Evolutionary conservation across 1,140 invertebrate genomes (phyloP).

Genomic region (Triops longicaudatus): DNA sequence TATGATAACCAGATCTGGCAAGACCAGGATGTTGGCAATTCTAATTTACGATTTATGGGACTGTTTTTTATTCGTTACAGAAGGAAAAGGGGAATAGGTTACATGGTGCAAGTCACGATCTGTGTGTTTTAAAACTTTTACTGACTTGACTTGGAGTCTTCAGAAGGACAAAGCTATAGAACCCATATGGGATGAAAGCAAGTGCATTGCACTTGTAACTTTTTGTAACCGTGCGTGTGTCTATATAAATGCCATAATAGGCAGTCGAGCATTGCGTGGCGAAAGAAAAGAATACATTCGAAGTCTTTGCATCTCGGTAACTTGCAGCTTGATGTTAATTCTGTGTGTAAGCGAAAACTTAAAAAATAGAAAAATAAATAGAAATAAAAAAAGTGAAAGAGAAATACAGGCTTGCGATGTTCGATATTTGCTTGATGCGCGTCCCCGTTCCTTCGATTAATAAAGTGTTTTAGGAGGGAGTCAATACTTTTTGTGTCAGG

Average conservation of each 20-base stretch:
- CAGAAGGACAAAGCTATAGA: not conserved
- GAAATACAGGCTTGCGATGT: too few relatives aligned
- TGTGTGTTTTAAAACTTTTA: not conserved
- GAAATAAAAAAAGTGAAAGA: not conserved
- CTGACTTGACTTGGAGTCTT: not conserved
- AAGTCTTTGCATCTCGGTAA: not conserved
- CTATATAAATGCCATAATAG: slow-evolving; percentile 3
- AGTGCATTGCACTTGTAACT: slow-evolving; percentile 11
- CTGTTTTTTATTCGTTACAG: not conserved
- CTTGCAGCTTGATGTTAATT: slow-evolving; percentile 3
- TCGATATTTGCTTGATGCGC: too few relatives aligned
- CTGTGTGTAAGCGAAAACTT: not conserved
- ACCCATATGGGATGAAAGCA: not conserved
- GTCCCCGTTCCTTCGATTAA: not conserved
- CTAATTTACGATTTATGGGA: not conserved
- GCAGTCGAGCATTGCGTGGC: not conserved
- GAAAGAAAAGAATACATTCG: not conserved
- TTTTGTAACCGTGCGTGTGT: not conserved
- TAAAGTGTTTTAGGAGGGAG: not conserved
- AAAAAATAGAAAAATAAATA: too few relatives aligned
- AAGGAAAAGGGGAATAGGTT: not conserved
- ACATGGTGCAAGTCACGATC: not conserved
- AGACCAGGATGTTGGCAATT: not conserved
- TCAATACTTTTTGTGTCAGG: slow-evolving; percentile 4
- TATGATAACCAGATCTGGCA: not conserved